Evolutionary conservation across 2,888 invertebrate genomes (phyloP), one percentile per base, ranked within the genome.

Genomic region (Hetaerina titia): DNA sequence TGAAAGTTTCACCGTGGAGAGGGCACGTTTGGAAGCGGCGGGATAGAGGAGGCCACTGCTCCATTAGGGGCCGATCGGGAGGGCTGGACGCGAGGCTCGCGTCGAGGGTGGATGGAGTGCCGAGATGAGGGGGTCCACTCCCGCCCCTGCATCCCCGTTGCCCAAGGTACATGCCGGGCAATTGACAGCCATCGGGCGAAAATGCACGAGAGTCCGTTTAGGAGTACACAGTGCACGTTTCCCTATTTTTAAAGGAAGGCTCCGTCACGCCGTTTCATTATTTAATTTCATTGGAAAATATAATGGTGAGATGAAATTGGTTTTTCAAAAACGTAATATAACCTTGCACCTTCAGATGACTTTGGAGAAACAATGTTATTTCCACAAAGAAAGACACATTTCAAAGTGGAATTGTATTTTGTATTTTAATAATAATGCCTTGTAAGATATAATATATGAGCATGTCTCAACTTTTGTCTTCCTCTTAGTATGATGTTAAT

Each of bases 1-100:
- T 81, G 81, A 81, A 81, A 81, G 25, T 81, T 81, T 81, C 81
- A 81, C 31, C 81, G 31, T 31, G 81, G 81, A 17, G 60, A 81
- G 81, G 31, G 81, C 69, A n/a, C 69, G n/a, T 69, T 69, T 69
- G 22, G 69, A 69, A 69, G 69, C 69, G 22, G 69, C n/a, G 81
- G 31, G 81, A 31, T 81, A 31, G 31, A 69, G 81, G 31, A 9
- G 81, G 11, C 25, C 81, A 81, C 31, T 81, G 81, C 31, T 81
- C 81, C 31, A 81, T 81, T 81, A 69, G 31, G 31, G 81, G 81
- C 25, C n/a, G 31, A 15, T 15, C 31, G 31, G 81, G 81, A 5
- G 31, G 13, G 69, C n/a, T 22, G 69, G 69, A 22, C 17, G n/a
- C 15, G 17, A 1, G 63, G 63, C 17, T 13, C 15, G 63, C 17